Evolutionary conservation across 2,113 vertebrate genomes (phyloP).

Genomic region (Coturnix japonica): DNA sequence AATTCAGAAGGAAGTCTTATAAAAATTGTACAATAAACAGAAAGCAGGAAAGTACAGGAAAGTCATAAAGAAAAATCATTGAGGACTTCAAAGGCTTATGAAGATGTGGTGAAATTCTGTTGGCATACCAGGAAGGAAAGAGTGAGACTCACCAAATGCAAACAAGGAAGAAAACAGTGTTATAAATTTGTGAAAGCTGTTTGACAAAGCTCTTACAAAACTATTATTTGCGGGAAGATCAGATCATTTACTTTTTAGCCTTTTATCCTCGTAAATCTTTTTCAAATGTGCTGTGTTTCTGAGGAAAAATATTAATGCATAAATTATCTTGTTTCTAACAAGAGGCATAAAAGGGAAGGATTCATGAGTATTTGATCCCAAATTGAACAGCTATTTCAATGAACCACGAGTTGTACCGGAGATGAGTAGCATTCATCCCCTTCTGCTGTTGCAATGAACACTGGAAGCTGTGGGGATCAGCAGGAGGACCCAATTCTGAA

Average conservation of each 20-base stretch:
- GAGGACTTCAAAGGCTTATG: not conserved
- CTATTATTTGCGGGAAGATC: not conserved
- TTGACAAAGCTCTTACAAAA: not conserved
- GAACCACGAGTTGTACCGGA: not conserved
- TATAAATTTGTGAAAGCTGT: conserved; percentile 3
- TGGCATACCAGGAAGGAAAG: not conserved
- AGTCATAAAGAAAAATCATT: not conserved
- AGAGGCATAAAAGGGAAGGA: conserved; percentile 18
- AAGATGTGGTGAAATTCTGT: not conserved
- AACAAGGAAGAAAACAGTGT: not conserved
- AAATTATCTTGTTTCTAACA: conserved; percentile 39
- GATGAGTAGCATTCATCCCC: not conserved
- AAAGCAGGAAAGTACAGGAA: not conserved
- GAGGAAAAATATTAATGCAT: conserved; percentile 29
- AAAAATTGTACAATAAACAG: not conserved
- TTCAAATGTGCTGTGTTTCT: not conserved
- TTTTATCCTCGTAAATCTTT: conserved; percentile 20
- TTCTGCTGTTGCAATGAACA: not conserved
- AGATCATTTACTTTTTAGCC: not conserved
- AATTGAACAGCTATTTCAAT: conserved; percentile 6
- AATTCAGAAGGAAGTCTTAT: not conserved
- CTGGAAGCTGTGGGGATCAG: rapidly evolving
- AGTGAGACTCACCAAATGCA: not conserved
- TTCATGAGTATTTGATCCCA: conserved; percentile 28
- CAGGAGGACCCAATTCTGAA: not conserved